Base-by-base conservation (phyloP, 2,797 vertebrate species). In the Moxostoma hubbsi region DNA sequence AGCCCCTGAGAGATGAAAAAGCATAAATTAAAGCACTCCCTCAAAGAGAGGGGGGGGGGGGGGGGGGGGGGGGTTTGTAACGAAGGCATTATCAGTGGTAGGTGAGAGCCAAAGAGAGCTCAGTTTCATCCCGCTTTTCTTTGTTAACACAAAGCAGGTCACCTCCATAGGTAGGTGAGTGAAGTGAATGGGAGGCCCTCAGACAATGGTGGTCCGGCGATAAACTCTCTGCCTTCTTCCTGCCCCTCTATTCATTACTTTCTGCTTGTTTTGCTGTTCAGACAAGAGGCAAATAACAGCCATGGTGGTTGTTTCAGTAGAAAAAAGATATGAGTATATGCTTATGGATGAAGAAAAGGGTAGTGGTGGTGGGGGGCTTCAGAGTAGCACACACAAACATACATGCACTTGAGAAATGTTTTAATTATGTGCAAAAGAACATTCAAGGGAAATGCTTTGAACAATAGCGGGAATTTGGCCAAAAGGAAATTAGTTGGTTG, bases 391-490 rank as follows among this genome's bases (percentile, higher is more conserved):
- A 71, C 64, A 46, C 69, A 90, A 91, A 90, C 90, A 90, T 88
- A 85, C 83, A 82, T 88, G 73, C 92, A 93, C 93, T 93, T 89
- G 93, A 93, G 93, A 94, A 93, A 93, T 91, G 89, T 94, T 94
- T 94, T 94, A 93, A 94, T 94, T 94, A 93, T 82, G 89, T 92
- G 92, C 89, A 93, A 93, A 93, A 93, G 89, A 92, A 92, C 89
- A 85, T 83, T 83, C 94, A 94, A 95, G 94, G 94, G 92, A 94
- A 96, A 95, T 88, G 92, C 93, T 93, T 93, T 88, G 92, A 95
- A 95, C 89, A 90, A 95, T 96, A 94, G 93, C 87, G 93, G 95
- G 95, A 96, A 96, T 96, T 95, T 95, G 87, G 92, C 96, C 94
- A 96, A 95, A 96, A 98, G 95, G 93, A 94, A 96, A 96, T 93